Conservation (phyloP, 2,888 invertebrate species). For the Tricholauxania praeusta region DNA sequence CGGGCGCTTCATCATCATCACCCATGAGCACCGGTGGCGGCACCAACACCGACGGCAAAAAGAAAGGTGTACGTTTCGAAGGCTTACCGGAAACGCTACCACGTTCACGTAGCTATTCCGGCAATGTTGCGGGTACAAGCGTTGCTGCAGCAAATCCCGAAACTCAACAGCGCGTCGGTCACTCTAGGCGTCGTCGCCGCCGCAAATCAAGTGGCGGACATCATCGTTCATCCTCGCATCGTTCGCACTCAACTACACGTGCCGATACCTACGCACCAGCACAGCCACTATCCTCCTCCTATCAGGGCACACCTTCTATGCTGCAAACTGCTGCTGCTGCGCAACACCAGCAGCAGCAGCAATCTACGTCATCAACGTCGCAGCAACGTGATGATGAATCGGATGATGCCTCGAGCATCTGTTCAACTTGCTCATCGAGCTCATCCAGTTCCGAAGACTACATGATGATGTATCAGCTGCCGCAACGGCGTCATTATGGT, state of each 20-base stretch:
- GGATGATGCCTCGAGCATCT: constrained; percentile 83
- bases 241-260: constrained; percentile 53
- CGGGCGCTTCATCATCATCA: constrained; percentile 61
- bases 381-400: constrained; percentile 67
- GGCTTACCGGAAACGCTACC: constrained; percentile 69
- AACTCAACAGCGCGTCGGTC: constrained; percentile 53
- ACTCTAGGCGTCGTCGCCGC: constrained; percentile 61
- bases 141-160: constrained; percentile 25
- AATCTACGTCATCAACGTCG: not conserved
- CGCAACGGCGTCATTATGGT: constrained; percentile 85
- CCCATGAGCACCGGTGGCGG: constrained; percentile 58
- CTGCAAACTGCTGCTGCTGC: constrained; percentile 48
- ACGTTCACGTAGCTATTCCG: constrained; percentile 71
- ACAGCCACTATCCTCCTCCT: constrained; percentile 64
- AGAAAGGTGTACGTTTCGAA: constrained; percentile 68
- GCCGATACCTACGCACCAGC: constrained; percentile 61
- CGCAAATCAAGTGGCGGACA: constrained; percentile 62
- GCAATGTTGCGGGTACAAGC: constrained; percentile 65
- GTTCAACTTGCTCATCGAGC: constrained; percentile 90
- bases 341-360: constrained; percentile 41
- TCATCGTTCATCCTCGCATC: constrained; percentile 60
- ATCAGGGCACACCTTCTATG: constrained; percentile 59
- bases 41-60: constrained; percentile 55
- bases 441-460: constrained; percentile 88
- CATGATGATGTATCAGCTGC: constrained; percentile 87